These are phyloP conservation scores for Pachyuromys duprasi DNA, from an alignment of 2,797 vertebrate species.

Conservation along the genomic window DNA sequence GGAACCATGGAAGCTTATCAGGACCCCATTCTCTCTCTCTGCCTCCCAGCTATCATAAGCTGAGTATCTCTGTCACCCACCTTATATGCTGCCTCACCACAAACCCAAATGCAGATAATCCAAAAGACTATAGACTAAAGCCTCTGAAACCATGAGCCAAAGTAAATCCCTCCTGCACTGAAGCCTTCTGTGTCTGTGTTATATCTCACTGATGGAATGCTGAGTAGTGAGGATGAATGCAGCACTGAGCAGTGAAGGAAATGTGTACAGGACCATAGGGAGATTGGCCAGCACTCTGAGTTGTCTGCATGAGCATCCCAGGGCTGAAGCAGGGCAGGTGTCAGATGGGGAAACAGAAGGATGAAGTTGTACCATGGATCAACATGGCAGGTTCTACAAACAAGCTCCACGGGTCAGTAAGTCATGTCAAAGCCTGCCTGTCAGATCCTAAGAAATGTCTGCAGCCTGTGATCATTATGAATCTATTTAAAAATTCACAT, in stretches of 20 bases:
- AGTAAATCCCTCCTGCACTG: background rate
- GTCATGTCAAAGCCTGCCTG: background rate
- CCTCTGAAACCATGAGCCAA: background rate
- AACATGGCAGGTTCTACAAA: background rate
- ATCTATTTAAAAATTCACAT: background rate
- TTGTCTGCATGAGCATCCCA: background rate
- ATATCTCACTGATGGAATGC: background rate
- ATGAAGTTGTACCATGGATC: rapidly evolving
- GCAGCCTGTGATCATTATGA: background rate
- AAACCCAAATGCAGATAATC: background rate
- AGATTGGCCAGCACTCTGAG: background rate
- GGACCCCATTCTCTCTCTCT: background rate
- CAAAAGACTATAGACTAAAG: background rate
- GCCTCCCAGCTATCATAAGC: background rate
- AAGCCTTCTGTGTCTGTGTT: background rate
- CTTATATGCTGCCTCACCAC: background rate
- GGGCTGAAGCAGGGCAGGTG: background rate
- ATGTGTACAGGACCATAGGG: background rate
- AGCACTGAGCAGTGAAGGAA: background rate
- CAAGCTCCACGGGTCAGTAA: background rate
- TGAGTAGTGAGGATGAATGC: background rate
- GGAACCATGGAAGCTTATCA: background rate
- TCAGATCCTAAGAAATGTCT: background rate
- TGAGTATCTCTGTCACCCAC: too few species aligned
- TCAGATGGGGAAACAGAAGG: rapidly evolving